Evolutionary conservation across 2,797 vertebrate species (phyloP), one percentile per base, ranked within the genome.

Genomic region (Apogon hyalosoma): DNA sequence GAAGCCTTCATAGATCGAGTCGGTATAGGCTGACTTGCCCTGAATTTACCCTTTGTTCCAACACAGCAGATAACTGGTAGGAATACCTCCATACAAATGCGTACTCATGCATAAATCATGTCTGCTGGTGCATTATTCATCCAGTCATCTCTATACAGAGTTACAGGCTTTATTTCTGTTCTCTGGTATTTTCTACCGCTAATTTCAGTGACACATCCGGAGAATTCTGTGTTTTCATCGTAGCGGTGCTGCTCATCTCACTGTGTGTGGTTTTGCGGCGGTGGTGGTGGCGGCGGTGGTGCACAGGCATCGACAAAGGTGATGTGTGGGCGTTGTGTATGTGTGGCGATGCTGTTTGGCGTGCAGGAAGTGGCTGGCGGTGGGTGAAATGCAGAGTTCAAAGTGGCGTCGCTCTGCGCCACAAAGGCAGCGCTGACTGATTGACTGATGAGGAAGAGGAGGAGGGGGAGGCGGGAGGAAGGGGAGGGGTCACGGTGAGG

Each of bases 91-190:
- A 84, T 82, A 88, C 84, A 87, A 88, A 89, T 59, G 76, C 85
- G 68, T 15, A 53, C 74, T 84, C 82, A 87, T 92, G 84, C 88
- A 93, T 92, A 85, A 94, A 88, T 88, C 87, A 93, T 90, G 48
- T 39, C 46, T 0, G 5, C 13, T 18, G 56, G 81, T 92, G 82
- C 86, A 93, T 93, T 87, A 93, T 92, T 94, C 89, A 93, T 91
- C 71, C 58, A 69, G 71, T 84, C 88, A 80, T 86, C 79, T 83
- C 86, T 78, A 72, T 68, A 75, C 86, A 68, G 62, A 75, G 72
- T 69, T 71, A 72, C 82, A 54, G 49, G 12, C 77, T 65, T 70
- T 54, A 76, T 80, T 55, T 46, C 15, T 47, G 58, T 79, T 57
- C 49, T 49, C 50, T 83, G 69, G 63, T 40, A 70, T 68, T 62